Evolutionary conservation across 2,888 invertebrate genomes (phyloP).

Genomic region (Cephus pygmeus): DNA sequence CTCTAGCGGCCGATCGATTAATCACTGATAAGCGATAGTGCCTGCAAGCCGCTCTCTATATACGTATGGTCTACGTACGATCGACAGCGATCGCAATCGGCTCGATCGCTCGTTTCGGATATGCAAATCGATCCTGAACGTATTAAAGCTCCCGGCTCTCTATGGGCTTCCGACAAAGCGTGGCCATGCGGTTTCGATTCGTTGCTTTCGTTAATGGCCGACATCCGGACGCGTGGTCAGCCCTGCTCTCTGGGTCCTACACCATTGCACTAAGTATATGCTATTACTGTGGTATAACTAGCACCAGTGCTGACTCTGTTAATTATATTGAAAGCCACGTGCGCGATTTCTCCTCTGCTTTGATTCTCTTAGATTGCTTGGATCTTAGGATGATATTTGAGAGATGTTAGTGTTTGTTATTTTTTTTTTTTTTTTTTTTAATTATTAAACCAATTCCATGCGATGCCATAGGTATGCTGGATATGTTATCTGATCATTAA

Average conservation of each 20-base stretch:
- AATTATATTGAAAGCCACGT: slow-evolving; percentile 55
- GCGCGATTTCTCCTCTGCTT: slow-evolving; percentile 49
- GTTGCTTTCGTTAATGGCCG: slow-evolving; percentile 3
- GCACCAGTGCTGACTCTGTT: slow-evolving; percentile 29
- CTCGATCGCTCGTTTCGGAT: slow-evolving; percentile 3
- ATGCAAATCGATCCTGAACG: slow-evolving; percentile 1
- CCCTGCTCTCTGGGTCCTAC: slow-evolving; percentile 23
- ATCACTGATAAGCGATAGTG: not conserved
- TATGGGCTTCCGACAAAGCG: slow-evolving; percentile 1
- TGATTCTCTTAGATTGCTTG: not conserved
- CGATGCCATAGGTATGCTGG: not conserved
- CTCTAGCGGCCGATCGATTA: slow-evolving; percentile 24
- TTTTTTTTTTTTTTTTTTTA: not conserved
- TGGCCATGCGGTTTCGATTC: not conserved
- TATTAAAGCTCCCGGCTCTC: not conserved
- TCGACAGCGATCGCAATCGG: slow-evolving; percentile 1
- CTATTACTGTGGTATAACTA: not conserved
- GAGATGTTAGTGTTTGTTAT: slow-evolving; percentile 4
- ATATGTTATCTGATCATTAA: not conserved
- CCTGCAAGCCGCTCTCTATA: not conserved
- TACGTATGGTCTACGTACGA: not conserved
- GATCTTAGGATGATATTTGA: slow-evolving; percentile 9
- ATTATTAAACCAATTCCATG: not conserved
- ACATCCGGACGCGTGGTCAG: slow-evolving; percentile 33
- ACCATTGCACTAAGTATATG: not conserved